Percentiles rank a stretch among this genome's conserved stretches.
Conservation (phyloP, 2,113 vertebrate genomes). For the Zosterops pallidus region DNA sequence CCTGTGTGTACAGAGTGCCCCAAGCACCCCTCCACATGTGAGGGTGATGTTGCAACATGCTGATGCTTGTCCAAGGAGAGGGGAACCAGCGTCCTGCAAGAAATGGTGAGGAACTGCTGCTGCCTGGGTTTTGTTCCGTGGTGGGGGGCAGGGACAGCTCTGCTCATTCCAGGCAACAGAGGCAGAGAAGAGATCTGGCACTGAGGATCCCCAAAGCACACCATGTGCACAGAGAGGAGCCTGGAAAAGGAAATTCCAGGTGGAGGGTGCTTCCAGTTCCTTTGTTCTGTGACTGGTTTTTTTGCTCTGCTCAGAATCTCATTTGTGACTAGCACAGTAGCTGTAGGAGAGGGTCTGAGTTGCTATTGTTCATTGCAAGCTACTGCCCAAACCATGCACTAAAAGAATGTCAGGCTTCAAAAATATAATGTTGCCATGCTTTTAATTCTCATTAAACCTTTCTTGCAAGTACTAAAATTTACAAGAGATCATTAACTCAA, state of each 20-base stretch:
- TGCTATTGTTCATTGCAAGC: neutral
- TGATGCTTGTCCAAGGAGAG: neutral
- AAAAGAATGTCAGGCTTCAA: neutral
- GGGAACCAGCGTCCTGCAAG: neutral
- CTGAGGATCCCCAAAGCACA: neutral
- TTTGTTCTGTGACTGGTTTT: neutral
- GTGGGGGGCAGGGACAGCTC: fast-evolving
- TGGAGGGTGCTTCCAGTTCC: neutral
- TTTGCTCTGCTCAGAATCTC: neutral
- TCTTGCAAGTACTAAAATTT: neutral
- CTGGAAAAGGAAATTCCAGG: neutral
- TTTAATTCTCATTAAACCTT: neutral
- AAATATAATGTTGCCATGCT: neutral
- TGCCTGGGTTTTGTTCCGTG: neutral
- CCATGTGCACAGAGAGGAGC: neutral
- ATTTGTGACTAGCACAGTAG: neutral
- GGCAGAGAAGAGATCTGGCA: neutral
- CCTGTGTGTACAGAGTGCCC: neutral
- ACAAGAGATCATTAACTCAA: neutral
- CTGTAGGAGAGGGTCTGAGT: neutral
- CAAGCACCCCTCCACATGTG: neutral
- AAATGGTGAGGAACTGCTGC: neutral
- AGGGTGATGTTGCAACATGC: neutral
- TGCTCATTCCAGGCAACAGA: neutral
- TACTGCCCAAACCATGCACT: neutral